Evolutionary conservation across 2,113 vertebrate genomes (phyloP).

Genomic region (Spermophilus dauricus): DNA sequence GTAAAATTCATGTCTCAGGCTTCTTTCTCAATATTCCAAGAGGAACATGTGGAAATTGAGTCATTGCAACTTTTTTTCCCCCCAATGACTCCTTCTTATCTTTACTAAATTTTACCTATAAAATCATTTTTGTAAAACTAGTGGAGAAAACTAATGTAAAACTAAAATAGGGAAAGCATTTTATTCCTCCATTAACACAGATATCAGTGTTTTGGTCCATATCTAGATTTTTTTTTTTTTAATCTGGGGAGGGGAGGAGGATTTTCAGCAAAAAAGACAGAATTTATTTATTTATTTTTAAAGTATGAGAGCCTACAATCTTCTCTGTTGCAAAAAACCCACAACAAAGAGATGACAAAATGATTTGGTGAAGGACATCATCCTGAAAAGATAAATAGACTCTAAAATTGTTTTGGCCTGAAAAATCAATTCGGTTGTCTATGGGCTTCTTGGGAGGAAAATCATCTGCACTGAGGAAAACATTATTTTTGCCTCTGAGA

Average conservation of each 20-base stretch:
- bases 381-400: constrained; percentile 71
- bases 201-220: background rate
- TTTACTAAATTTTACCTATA: constrained; percentile 37
- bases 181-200: background rate
- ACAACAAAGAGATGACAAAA: constrained; percentile 63
- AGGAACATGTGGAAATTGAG: constrained; percentile 39
- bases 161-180: background rate
- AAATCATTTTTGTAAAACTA: background rate
- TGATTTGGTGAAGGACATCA: constrained; percentile 61
- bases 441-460: constrained; percentile 63
- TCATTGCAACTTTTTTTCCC: background rate
- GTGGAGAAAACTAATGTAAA: constrained; percentile 9
- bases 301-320: constrained; percentile 1
- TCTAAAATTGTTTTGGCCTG: constrained; percentile 72
- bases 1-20: background rate
- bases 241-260: background rate
- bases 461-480: constrained; percentile 68
- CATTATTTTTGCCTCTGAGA: constrained; percentile 59
- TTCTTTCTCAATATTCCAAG: constrained; percentile 17
- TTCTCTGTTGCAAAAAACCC: constrained; percentile 59
- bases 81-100: background rate
- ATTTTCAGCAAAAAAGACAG: constrained; percentile 18
- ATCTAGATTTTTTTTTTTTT: background rate
- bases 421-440: constrained; percentile 78
- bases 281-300: constrained; percentile 34